Evolutionary conservation across 2,888 invertebrate genomes (phyloP).

Genomic region (Xestobium rufovillosum): DNA sequence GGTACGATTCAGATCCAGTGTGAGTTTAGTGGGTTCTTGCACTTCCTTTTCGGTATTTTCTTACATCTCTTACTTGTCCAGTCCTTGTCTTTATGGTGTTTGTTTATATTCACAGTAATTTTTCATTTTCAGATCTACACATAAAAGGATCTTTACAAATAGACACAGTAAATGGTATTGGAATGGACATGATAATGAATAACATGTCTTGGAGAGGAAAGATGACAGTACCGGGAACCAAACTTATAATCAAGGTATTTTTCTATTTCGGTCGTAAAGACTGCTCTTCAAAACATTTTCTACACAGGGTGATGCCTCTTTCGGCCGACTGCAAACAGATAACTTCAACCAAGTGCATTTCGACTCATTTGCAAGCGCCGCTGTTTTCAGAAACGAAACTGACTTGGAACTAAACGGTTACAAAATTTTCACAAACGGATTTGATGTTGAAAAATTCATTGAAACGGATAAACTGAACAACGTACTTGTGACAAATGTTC

Average conservation of each 20-base stretch:
- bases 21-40: too few relatives aligned
- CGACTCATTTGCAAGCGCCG: constrained; percentile 37
- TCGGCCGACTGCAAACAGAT: constrained; percentile 32
- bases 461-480: constrained; percentile 40
- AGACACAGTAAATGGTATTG: constrained; percentile 32
- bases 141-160: constrained; percentile 39
- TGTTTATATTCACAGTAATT: too few relatives aligned
- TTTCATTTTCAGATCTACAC: constrained; percentile 31
- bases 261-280: neutral
- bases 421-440: constrained; percentile 35
- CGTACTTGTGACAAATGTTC: constrained; percentile 36
- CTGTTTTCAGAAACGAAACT: constrained; percentile 41
- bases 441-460: constrained; percentile 36
- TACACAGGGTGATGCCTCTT: constrained; percentile 31
- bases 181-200: constrained; percentile 19
- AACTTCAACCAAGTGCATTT: constrained; percentile 39
- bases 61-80: too few relatives aligned
- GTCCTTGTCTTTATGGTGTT: too few relatives aligned
- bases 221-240: neutral
- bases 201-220: neutral
- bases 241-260: neutral
- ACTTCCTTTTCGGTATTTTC: too few relatives aligned
- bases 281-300: neutral
- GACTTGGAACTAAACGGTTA: constrained; percentile 28
- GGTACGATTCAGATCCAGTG: too few relatives aligned